A percentile compares a stretch with the other conserved stretches of the same genome.
phyloP scores from a whole-genome alignment of 2,113 vertebrate species.

The Melierax canorus region DNA sequence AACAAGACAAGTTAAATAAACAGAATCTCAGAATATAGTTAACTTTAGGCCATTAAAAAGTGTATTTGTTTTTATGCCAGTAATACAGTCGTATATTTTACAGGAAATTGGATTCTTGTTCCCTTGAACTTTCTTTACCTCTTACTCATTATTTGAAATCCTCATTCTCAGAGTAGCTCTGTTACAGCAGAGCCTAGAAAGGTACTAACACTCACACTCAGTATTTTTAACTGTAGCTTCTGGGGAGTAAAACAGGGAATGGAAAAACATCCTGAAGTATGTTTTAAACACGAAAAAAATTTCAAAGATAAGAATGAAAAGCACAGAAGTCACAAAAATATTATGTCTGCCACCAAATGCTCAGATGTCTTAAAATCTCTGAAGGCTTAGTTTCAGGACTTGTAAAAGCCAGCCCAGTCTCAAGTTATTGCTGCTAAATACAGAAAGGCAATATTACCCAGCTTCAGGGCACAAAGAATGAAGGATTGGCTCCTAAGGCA shows the following conservation, averaged over 20 bases:
- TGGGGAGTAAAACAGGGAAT: neutral
- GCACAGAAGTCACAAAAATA: neutral
- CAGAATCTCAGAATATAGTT: neutral
- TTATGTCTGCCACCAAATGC: neutral
- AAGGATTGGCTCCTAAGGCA: neutral
- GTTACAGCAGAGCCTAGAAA: neutral
- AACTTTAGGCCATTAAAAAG: neutral
- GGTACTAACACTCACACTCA: neutral
- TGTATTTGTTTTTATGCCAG: neutral
- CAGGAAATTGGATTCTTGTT: neutral
- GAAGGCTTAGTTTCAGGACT: neutral
- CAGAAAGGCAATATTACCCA: neutral
- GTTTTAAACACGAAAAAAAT: neutral
- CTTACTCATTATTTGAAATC: neutral
- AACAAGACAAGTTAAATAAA: neutral
- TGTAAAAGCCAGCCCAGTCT: neutral
- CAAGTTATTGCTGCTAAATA: neutral
- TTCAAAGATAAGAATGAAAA: neutral
- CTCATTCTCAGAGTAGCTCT: neutral
- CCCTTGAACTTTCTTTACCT: neutral
- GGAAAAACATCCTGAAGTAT: neutral
- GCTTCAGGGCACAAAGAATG: neutral
- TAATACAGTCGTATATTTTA: neutral
- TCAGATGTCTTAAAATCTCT: neutral
- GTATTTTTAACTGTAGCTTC: neutral